A percentile compares a stretch with the other conserved stretches of the same genome.
phyloP scores from a whole-genome alignment of 2,113 vertebrate genomes.

The Pelecanus crispus region DNA sequence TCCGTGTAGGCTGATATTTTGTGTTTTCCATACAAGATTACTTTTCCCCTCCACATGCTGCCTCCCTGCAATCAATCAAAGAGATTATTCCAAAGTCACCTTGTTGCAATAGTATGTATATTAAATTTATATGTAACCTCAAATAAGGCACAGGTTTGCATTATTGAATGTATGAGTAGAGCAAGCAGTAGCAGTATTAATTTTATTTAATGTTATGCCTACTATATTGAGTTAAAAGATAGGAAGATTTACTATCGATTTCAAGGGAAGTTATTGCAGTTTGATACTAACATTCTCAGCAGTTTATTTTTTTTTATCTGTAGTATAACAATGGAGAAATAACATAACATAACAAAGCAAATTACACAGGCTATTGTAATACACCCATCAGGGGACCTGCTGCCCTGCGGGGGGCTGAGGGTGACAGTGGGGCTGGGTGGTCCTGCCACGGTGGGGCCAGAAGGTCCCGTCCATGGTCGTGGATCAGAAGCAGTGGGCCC shows the following conservation, averaged over 20 bases:
- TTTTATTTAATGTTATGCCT: not conserved
- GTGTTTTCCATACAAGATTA: constrained; percentile 3
- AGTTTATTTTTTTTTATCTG: not conserved
- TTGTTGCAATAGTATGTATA: constrained; percentile 1
- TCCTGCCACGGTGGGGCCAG: not conserved
- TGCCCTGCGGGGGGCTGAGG: not conserved
- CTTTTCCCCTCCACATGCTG: not conserved
- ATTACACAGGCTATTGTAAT: not conserved
- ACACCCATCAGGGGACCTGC: not conserved
- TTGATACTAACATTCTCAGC: not conserved
- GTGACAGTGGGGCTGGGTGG: not conserved
- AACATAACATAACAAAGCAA: not conserved
- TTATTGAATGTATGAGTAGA: not conserved
- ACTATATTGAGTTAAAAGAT: not conserved
- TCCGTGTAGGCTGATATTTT: not conserved
- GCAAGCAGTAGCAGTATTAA: not conserved
- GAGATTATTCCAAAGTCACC: constrained; percentile 15
- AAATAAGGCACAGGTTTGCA: not conserved
- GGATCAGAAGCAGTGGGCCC: not conserved
- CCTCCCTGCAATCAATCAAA: not conserved
- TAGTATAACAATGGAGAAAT: not conserved
- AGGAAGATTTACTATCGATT: not conserved
- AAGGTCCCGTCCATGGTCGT: fast-evolving
- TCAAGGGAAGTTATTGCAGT: not conserved
- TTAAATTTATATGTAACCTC: constrained; percentile 6